phyloP scores from a whole-genome alignment of 1,140 invertebrate genomes.

The Plodia interpunctella region DNA sequence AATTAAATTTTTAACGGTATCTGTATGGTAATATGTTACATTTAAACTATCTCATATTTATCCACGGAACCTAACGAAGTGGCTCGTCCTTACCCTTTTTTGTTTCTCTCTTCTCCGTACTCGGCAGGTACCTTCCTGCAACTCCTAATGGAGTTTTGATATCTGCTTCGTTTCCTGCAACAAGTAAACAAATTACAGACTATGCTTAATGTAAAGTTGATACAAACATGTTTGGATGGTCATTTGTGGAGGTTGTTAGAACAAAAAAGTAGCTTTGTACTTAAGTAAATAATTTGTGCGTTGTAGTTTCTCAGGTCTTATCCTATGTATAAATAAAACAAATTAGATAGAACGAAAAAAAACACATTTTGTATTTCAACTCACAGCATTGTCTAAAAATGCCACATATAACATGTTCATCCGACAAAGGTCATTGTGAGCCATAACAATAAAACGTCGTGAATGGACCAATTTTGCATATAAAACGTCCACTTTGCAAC shows the following conservation, averaged over 20 bases:
- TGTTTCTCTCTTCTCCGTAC: not conserved
- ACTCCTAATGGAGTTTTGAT: slow-evolving; percentile 5
- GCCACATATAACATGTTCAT: not conserved
- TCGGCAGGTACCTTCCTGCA: not conserved
- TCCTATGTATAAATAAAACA: no score
- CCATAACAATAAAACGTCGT: not conserved
- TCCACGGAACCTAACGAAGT: not conserved
- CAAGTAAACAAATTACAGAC: not conserved
- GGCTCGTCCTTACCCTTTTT: not conserved
- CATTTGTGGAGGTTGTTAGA: not conserved
- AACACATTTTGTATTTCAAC: no score
- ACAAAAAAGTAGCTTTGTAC: not conserved
- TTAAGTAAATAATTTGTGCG: not conserved
- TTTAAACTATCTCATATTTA: no score
- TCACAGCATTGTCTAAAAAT: no score
- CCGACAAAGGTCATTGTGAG: not conserved
- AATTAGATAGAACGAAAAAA: no score
- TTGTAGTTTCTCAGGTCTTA: no score
- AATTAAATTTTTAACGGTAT: no score
- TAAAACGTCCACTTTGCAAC: slow-evolving; percentile 1
- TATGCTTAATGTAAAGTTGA: not conserved
- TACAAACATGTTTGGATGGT: not conserved
- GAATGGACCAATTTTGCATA: not conserved
- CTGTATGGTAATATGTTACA: no score
- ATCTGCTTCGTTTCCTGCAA: not conserved